phyloP scores from a whole-genome alignment of 2,888 invertebrate species.

The Amphipoea oculea region DNA sequence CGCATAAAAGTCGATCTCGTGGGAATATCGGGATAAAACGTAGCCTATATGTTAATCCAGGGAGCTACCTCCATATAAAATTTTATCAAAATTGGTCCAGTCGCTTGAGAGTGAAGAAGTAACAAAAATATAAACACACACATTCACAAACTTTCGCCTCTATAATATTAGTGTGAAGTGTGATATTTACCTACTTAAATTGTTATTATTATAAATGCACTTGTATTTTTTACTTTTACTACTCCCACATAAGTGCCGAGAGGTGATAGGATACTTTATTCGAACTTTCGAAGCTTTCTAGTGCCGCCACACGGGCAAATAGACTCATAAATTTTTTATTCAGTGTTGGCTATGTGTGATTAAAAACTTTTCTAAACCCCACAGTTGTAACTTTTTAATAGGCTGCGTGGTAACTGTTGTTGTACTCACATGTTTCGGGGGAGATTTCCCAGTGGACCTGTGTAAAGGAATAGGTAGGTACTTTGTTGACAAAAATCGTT shows the following conservation, averaged over 20 bases:
- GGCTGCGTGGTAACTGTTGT: constrained; percentile 19
- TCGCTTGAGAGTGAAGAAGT: too few relatives aligned
- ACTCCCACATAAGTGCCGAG: neutral
- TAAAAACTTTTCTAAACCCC: constrained; percentile 16
- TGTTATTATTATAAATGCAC: neutral
- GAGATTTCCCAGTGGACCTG: constrained; percentile 49
- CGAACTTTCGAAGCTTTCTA: neutral
- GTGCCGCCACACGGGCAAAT: neutral
- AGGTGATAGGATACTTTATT: neutral
- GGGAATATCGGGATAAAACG: too few relatives aligned
- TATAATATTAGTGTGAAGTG: too few relatives aligned
- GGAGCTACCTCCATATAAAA: too few relatives aligned
- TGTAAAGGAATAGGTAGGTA: neutral
- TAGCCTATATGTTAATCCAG: too few relatives aligned
- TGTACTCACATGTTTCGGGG: neutral
- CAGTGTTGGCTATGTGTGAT: neutral
- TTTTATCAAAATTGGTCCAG: too few relatives aligned
- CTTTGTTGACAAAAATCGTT: constrained; percentile 13
- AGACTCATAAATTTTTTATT: neutral
- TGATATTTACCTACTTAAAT: neutral
- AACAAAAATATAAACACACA: too few relatives aligned
- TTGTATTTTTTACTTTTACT: neutral
- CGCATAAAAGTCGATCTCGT: too few relatives aligned
- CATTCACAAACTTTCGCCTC: too few relatives aligned
- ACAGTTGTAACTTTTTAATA: constrained; percentile 40